phyloP scores from a whole-genome alignment of 2,888 invertebrate genomes.

The Parochlus steinenii region DNA sequence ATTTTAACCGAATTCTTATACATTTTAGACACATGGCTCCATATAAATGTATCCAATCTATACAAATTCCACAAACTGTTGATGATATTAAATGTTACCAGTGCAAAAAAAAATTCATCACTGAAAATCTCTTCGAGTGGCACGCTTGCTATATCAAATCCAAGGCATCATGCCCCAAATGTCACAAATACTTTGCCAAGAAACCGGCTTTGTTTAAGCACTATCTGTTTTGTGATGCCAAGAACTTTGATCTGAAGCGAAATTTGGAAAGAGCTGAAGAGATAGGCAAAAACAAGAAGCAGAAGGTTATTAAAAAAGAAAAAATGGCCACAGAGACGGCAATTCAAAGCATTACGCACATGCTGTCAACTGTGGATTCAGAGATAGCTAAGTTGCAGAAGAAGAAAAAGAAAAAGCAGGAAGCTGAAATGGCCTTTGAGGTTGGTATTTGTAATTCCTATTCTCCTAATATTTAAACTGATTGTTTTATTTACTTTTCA shows the following conservation, averaged over 20 bases:
- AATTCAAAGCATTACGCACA: no score
- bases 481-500: no score
- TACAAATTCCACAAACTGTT: conserved; percentile 15
- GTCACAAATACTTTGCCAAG: conserved; percentile 18
- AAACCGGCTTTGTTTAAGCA: conserved; percentile 14
- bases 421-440: no score
- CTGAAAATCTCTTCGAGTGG: conserved; percentile 27
- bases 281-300: no score
- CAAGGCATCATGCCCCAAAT: conserved; percentile 23
- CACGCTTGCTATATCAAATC: conserved; percentile 25
- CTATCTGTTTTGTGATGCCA: conserved; percentile 14
- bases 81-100: conserved; percentile 25
- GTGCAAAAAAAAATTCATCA: conserved; percentile 24
- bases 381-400: no score
- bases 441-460: no score
- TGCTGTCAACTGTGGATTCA: no score
- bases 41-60: conserved; percentile 1
- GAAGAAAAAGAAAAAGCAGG: neutral
- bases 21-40: conserved; percentile 12
- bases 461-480: no score
- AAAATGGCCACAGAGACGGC: no score
- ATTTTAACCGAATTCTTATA: neutral
- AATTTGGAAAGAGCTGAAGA: neutral
- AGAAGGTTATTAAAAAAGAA: conserved; percentile 7
- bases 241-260: neutral